Conservation (phyloP, 2,888 invertebrate species). For the Machimus rusticus region DNA sequence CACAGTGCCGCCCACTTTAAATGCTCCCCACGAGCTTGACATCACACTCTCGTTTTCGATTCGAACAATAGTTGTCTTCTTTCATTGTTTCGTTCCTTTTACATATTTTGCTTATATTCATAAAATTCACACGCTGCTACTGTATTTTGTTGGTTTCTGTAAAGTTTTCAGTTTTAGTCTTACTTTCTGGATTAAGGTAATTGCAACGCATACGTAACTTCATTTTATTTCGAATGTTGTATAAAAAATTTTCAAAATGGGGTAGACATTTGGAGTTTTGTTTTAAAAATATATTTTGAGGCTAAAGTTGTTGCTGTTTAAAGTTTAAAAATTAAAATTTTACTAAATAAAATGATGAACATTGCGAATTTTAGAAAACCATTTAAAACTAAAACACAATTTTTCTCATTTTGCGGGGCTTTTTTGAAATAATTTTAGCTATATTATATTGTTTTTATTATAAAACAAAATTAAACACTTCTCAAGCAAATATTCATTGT, state of each 20-base stretch:
- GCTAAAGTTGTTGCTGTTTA: conserved; percentile 16
- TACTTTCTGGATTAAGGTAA: background rate
- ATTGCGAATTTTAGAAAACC: background rate
- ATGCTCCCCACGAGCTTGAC: background rate
- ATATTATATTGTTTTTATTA: background rate
- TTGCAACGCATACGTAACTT: background rate
- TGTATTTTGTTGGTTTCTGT: background rate
- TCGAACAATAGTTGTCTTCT: background rate
- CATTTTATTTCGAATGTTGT: background rate
- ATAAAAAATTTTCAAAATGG: background rate
- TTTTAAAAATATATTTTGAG: background rate
- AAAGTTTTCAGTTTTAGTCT: background rate
- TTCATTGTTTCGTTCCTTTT: background rate
- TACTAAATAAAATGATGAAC: background rate
- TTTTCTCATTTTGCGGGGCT: conserved; percentile 29
- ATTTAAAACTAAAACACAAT: background rate
- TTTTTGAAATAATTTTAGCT: conserved; percentile 3
- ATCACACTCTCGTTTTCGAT: background rate
- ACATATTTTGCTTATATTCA: background rate
- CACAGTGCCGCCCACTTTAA: background rate
- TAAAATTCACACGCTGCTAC: background rate
- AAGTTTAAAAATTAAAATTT: background rate
- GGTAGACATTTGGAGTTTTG: background rate
- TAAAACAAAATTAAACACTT: background rate
- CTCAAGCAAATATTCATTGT: conserved; percentile 6